These are phyloP conservation scores for Rhincodon typus DNA, from an alignment of 2,797 vertebrate species.

Conservation along the genomic window DNA sequence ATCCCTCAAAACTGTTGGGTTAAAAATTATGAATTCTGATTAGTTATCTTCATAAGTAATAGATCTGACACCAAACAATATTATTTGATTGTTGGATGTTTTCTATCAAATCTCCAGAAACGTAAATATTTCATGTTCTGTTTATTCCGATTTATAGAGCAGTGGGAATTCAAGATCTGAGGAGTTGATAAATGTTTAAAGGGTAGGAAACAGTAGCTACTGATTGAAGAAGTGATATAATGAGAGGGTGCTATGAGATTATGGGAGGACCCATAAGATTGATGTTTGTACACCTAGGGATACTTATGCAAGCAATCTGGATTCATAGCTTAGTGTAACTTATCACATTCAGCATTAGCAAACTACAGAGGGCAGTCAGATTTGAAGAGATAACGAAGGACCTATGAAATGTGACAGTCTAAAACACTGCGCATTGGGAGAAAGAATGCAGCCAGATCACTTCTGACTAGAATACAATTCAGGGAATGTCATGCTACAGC, in stretches of 20 bases:
- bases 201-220: not conserved
- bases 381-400: not conserved
- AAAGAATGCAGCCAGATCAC: not conserved
- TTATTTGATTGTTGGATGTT: not conserved
- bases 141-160: not conserved
- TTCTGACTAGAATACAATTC: not conserved
- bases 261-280: not conserved
- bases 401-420: not conserved
- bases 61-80: not conserved
- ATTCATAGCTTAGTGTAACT: not conserved
- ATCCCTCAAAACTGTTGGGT: not conserved
- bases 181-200: not conserved
- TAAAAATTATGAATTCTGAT: not conserved
- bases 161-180: not conserved
- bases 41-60: not conserved
- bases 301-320: not conserved
- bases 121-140: not conserved
- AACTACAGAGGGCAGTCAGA: not conserved
- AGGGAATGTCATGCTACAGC: not conserved
- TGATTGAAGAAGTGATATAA: not conserved
- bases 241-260: not conserved
- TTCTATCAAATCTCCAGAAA: slow-evolving; percentile 7
- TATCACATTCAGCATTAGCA: not conserved
- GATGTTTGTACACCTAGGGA: not conserved
- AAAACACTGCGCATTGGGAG: not conserved